These are phyloP conservation scores for Grammomys dolichurus DNA, from an alignment of 2,113 vertebrate species.

Conservation along the genomic window DNA sequence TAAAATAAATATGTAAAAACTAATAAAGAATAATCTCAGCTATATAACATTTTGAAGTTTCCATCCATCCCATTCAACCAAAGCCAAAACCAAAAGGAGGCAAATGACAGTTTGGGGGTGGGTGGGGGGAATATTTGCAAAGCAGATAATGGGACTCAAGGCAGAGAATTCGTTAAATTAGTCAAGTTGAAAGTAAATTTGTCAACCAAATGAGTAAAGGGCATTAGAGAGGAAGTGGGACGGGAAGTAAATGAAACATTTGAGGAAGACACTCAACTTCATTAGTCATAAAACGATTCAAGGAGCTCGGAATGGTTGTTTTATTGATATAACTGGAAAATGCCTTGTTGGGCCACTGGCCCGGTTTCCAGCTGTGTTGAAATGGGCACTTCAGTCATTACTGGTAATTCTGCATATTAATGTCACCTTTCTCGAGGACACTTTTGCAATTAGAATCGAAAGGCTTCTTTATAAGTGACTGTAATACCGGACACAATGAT, in stretches of 20 bases:
- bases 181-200: slow-evolving; percentile 13
- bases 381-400: background rate
- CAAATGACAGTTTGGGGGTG: background rate
- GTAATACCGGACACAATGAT: background rate
- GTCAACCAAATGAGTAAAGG: background rate
- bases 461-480: background rate
- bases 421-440: background rate
- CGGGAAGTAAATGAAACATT: background rate
- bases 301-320: background rate
- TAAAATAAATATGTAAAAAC: background rate
- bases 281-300: background rate
- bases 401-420: background rate
- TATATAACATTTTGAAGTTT: background rate
- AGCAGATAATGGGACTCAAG: background rate
- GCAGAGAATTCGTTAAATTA: background rate
- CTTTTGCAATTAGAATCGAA: background rate
- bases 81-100: background rate
- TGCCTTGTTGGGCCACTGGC: background rate
- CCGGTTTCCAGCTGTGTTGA: background rate
- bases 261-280: background rate
- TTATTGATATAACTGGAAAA: background rate
- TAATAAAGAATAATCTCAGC: background rate
- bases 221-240: background rate
- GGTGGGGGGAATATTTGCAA: background rate
- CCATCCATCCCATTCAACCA: background rate